A percentile compares a stretch with the other conserved stretches of the same genome.
phyloP scores from a whole-genome alignment of 1,140 invertebrate genomes.

The Tetramorium parvispinum region DNA sequence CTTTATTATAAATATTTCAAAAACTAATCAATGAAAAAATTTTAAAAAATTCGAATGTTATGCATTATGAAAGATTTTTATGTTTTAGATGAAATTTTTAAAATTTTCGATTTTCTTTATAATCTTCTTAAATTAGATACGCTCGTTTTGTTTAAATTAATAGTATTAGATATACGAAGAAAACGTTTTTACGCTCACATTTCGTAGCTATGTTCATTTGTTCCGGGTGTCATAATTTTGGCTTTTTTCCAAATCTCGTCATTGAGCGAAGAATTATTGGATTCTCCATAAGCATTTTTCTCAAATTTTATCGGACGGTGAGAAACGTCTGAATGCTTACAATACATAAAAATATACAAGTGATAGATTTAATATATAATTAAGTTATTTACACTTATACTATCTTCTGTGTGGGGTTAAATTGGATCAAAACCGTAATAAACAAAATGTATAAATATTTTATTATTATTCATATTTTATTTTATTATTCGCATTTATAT shows the following conservation, averaged over 20 bases:
- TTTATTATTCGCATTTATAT: not conserved
- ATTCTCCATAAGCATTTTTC: not conserved
- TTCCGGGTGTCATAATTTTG: constrained; percentile 37
- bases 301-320: not conserved
- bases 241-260: constrained; percentile 18
- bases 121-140: not conserved
- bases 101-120: too few relatives aligned
- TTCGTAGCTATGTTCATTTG: constrained; percentile 18
- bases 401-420: not conserved
- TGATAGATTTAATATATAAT: constrained; percentile 10
- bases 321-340: not conserved
- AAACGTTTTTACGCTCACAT: constrained; percentile 13
- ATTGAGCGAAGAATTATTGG: constrained; percentile 1
- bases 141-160: not conserved
- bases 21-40: too few relatives aligned
- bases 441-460: not conserved
- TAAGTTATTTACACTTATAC: not conserved
- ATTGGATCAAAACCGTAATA: not conserved
- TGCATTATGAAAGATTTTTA: too few relatives aligned
- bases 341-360: not conserved
- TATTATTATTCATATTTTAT: not conserved
- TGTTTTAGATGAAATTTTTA: too few relatives aligned
- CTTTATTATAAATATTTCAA: too few relatives aligned
- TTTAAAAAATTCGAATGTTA: too few relatives aligned
- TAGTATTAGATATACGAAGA: not conserved